Evolutionary conservation across 2,113 vertebrate species (phyloP).

Genomic region (Hymenochirus boettgeri): DNA sequence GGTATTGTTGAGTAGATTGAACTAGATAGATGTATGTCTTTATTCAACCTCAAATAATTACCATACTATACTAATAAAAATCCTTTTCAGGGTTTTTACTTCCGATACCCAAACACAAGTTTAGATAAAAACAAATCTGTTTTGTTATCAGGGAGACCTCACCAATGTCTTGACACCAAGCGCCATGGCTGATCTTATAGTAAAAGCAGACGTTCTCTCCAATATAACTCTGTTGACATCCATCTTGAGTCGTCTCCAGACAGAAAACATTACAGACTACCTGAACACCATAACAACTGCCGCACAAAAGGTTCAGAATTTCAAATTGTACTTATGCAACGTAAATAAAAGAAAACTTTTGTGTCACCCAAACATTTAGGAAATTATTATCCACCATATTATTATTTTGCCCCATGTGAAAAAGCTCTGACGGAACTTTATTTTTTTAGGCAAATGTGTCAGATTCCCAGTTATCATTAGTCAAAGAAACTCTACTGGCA

Average conservation of each 20-base stretch:
- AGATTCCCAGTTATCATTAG: background rate
- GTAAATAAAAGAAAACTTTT: no score
- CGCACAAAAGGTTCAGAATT: background rate
- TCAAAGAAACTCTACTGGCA: constrained; percentile 11
- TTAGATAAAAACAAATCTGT: no score
- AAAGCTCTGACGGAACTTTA: background rate
- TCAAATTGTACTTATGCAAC: no score
- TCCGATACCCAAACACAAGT: no score
- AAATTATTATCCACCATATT: no score
- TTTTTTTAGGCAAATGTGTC: constrained; percentile 4
- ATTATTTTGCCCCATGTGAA: no score
- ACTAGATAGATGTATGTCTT: no score
- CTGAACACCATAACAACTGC: background rate
- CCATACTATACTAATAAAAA: no score
- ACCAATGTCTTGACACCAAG: background rate
- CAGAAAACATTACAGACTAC: background rate
- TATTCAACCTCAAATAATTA: no score
- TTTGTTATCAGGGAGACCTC: no score
- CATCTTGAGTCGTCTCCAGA: background rate
- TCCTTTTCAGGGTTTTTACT: no score
- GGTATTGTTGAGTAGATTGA: no score
- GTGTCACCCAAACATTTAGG: background rate
- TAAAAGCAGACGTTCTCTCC: constrained; percentile 1
- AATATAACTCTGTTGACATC: background rate
- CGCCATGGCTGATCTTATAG: background rate